Base-by-base conservation (phyloP, 2,797 vertebrate genomes). In the Zalophus californianus region DNA sequence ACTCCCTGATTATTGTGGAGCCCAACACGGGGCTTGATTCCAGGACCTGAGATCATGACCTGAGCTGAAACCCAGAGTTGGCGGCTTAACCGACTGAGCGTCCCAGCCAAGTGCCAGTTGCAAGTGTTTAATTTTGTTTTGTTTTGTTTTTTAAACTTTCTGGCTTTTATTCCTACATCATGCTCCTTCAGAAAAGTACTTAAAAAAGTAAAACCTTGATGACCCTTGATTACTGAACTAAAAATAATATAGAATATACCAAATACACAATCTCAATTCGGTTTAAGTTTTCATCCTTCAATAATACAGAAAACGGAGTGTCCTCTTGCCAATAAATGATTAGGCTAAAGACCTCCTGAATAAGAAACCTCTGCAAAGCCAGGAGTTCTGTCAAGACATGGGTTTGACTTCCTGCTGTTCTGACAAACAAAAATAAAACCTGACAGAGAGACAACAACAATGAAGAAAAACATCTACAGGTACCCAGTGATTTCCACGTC, bases 321-420 rank as follows among this genome's bases (percentile, higher is more conserved):
- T 86, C 79, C 90, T 75, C 85, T 86, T 18, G 9, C 50, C n/a
- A 80, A 32, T n/a, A 44, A 91, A 88, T 8, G 50, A 54, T 7
- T 7, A 54, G 32, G 50, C 32, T 64, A 54, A 85, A 79, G 78
- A 89, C 38, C 52, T 58, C 78, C 64, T 62, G 60, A 73, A 52
- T 38, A 44, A 77, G 66, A 58, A 85, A 72, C 25, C 72, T 3
- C 72, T 35, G 50, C 35, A 35, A 85, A 90, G 64, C 79, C 56
- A 21, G 84, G 93, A 78, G 48, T 72, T 91, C 93, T 92, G n/a
- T 83, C 75, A 87, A 70, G 27, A 97, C 41, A 25, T 35, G 60
- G 85, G 75, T 84, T 68, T 25, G 88, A 92, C 29, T 84, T 93
- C 91, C 91, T 91, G 58, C 77, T 92, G 52, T 93, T 94, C 94